These are phyloP conservation scores for Puffinus mauretanicus DNA, from an alignment of 2,113 vertebrate genomes.

Conservation along the genomic window DNA sequence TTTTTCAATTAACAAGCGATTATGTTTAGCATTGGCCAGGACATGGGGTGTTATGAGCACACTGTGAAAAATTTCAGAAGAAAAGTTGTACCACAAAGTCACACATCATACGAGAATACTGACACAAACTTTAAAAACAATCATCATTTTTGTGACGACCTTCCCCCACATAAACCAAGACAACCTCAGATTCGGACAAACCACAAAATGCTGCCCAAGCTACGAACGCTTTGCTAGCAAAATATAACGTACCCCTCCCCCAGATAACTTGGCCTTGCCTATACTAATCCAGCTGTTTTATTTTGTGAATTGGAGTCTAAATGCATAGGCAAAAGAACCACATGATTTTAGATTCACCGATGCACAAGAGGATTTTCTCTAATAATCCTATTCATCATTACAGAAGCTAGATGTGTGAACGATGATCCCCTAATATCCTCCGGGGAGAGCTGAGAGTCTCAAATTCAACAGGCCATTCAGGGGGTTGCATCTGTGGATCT, in stretches of 20 bases:
- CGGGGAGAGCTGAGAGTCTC: neutral
- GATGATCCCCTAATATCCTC: neutral
- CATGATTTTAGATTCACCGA: neutral
- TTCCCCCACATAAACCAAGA: neutral
- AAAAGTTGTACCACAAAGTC: neutral
- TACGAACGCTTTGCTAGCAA: neutral
- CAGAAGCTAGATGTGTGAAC: conserved; percentile 7
- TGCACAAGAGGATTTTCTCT: neutral
- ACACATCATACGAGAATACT: accelerated
- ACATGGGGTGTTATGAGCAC: neutral
- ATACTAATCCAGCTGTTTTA: neutral
- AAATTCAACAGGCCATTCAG: neutral
- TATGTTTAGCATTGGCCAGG: neutral
- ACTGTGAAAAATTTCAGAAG: neutral
- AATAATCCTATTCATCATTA: conserved; percentile 6
- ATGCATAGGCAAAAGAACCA: neutral
- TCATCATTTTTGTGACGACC: neutral
- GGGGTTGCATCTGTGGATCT: neutral
- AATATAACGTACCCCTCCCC: accelerated
- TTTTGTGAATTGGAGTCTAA: neutral
- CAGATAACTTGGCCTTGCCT: neutral
- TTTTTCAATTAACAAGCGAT: neutral
- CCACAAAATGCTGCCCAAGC: neutral
- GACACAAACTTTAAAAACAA: neutral
- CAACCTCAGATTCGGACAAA: neutral